Evolutionary conservation across 2,113 vertebrate species (phyloP).

Genomic region (Ailurus styani): DNA sequence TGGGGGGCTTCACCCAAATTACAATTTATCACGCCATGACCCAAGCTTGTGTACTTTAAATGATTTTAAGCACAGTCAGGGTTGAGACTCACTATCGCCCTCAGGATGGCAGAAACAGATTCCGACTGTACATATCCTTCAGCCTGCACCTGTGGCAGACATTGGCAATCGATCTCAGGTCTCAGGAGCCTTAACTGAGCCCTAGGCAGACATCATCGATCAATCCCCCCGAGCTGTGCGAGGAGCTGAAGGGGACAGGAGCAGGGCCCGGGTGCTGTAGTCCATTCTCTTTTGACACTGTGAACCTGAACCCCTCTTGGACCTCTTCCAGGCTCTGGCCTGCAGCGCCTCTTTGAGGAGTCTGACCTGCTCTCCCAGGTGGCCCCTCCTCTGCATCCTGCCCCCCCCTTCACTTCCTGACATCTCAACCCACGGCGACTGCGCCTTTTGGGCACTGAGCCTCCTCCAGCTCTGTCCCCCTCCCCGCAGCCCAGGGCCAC

Average conservation of each 20-base stretch:
- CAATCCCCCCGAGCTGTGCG: not conserved
- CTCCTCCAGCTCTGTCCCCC: not conserved
- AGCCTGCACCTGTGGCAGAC: not conserved
- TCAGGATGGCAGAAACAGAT: not conserved
- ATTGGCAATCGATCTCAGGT: not conserved
- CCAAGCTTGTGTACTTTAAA: not conserved
- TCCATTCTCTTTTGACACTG: no score
- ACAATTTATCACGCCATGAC: not conserved
- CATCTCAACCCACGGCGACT: not conserved
- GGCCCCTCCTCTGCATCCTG: not conserved
- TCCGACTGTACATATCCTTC: not conserved
- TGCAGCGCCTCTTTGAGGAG: rapidly evolving
- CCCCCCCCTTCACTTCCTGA: not conserved
- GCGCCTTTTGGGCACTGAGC: not conserved
- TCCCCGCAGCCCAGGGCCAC: rapidly evolving
- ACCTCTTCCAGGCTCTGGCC: not conserved
- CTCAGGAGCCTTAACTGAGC: not conserved
- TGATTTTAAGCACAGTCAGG: not conserved
- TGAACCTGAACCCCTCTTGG: not conserved
- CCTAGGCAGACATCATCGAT: not conserved
- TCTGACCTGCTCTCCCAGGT: not conserved
- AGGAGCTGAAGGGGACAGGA: no score
- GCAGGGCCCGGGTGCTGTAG: not conserved
- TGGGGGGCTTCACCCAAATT: not conserved
- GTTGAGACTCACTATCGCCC: not conserved